Evolutionary conservation across 1,140 invertebrate species (phyloP).

Genomic region (Bombus impatiens): DNA sequence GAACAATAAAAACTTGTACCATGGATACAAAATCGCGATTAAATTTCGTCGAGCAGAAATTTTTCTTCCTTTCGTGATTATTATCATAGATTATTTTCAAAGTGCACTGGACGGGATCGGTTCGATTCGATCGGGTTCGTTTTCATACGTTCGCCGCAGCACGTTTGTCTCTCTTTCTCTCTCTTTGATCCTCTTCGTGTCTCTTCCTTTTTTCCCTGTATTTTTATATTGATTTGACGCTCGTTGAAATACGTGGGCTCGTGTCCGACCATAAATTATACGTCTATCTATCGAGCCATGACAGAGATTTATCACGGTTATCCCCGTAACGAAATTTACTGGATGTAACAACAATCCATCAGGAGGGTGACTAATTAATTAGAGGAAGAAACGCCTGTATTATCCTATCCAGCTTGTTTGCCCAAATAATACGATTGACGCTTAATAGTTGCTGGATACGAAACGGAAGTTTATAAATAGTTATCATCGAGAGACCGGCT

Average conservation of each 20-base stretch:
- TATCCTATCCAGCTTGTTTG: background rate
- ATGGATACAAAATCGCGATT: background rate
- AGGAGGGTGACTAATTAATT: slow-evolving; percentile 37
- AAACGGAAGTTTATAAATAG: slow-evolving; percentile 39
- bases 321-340: slow-evolving; percentile 34
- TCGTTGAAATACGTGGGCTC: slow-evolving; percentile 2
- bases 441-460: slow-evolving; percentile 12
- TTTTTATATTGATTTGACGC: slow-evolving; percentile 30
- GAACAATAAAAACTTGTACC: background rate
- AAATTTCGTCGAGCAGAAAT: background rate
- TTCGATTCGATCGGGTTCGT: background rate
- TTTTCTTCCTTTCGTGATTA: background rate
- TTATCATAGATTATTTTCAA: slow-evolving; percentile 21
- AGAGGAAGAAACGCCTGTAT: slow-evolving; percentile 31
- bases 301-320: slow-evolving; percentile 51
- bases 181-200: background rate
- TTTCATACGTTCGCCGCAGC: background rate
- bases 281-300: slow-evolving; percentile 32
- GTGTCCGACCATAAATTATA: slow-evolving; percentile 41
- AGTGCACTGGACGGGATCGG: background rate
- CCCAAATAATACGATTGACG: slow-evolving; percentile 35
- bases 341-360: slow-evolving; percentile 41
- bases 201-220: background rate
- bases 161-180: background rate
- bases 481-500: background rate